These are phyloP conservation scores for Pollenia labialis DNA, from an alignment of 2,888 invertebrate genomes.

Conservation along the genomic window DNA sequence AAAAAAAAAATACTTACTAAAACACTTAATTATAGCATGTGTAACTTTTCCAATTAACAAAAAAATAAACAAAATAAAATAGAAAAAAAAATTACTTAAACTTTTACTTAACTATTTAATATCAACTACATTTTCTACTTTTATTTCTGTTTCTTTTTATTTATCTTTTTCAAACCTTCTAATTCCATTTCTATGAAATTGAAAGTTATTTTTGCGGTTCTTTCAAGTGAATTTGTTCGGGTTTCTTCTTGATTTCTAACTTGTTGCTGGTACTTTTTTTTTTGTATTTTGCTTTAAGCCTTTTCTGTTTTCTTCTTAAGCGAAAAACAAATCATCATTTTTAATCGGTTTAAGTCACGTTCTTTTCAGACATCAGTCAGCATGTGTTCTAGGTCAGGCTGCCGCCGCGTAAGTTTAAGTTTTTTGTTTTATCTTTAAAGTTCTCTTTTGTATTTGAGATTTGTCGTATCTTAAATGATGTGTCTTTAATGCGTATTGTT, in stretches of 20 bases:
- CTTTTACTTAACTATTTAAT: not conserved
- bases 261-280: not conserved
- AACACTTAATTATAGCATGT: not conserved
- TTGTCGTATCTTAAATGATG: not conserved
- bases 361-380: slow-evolving; percentile 18
- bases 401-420: not conserved
- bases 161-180: not conserved
- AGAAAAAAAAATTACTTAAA: too few relatives aligned
- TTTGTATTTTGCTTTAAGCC: not conserved
- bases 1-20: too few relatives aligned
- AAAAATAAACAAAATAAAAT: too few relatives aligned
- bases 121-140: not conserved
- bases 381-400: slow-evolving; percentile 53
- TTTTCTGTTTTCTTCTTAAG: slow-evolving; percentile 2
- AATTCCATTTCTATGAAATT: slow-evolving; percentile 40
- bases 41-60: not conserved
- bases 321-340: not conserved
- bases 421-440: too few relatives aligned
- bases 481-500: not conserved
- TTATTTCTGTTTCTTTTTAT: not conserved
- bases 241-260: slow-evolving; percentile 1
- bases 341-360: slow-evolving; percentile 49
- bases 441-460: not conserved
- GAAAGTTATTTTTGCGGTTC: slow-evolving; percentile 48
- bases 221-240: not conserved